Percentiles rank a stretch among this genome's conserved stretches.
Conservation (phyloP, 2,888 invertebrate genomes). For the Andrena minutula region DNA sequence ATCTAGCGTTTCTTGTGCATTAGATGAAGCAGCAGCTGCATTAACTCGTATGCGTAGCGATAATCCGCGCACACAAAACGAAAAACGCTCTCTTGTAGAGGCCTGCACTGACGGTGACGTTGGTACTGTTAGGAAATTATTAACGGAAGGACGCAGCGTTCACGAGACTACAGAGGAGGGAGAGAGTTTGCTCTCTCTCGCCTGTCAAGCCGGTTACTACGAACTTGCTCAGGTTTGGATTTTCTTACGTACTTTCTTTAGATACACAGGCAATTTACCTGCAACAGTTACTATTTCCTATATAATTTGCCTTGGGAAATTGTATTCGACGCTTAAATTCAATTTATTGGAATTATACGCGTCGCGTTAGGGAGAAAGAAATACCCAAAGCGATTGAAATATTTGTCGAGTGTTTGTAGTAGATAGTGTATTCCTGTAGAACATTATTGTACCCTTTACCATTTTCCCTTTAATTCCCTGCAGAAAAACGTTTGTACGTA, state of each 20-base stretch:
- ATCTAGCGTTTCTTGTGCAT: constrained; percentile 95
- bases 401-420: neutral
- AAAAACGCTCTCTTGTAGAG: constrained; percentile 93
- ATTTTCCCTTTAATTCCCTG: neutral
- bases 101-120: constrained; percentile 98
- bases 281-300: neutral
- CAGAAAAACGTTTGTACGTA: neutral
- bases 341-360: no score
- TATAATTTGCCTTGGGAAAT: neutral
- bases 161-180: constrained; percentile 99
- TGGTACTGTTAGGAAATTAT: constrained; percentile 94
- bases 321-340: no score
- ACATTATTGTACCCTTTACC: neutral
- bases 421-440: neutral
- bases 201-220: constrained; percentile 98
- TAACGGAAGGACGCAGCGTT: constrained; percentile 96
- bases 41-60: constrained; percentile 98
- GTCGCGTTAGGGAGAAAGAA: no score
- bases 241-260: neutral
- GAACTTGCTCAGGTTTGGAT: constrained; percentile 95
- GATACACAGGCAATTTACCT: neutral
- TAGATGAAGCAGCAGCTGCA: constrained; percentile 98
- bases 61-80: constrained; percentile 89
- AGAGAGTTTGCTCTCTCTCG: constrained; percentile 97
- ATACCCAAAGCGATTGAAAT: neutral